Evolutionary conservation across 2,113 vertebrate species (phyloP), one percentile per base, ranked within the genome.

Genomic region (Rhineura floridana): DNA sequence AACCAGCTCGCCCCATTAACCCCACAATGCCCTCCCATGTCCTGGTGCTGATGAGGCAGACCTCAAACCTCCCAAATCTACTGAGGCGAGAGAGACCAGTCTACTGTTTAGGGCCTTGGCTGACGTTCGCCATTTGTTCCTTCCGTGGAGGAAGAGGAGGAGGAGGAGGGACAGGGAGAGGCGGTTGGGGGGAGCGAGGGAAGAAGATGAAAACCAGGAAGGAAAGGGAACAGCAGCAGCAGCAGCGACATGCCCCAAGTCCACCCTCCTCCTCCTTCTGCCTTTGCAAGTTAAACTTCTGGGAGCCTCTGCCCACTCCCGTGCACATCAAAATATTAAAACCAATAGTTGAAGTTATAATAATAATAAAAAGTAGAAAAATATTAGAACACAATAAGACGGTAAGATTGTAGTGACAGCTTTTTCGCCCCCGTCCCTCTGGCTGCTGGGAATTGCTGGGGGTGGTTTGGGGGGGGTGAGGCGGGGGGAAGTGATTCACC

Each of bases 311-410:
- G n/a, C n/a, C 42, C 11, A 39, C 87, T 83, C 80, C 80, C 80
- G 15, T 62, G 55, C 82, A 88, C 87, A 75, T 88, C 80, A 42
- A 88, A 76, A 76, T 83, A 88, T 83, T 88, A 83, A 59, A 98
- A 98, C 98, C 98, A 93, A 98, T 97, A 98, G 97, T 97, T 97
- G 96, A 95, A 97, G 97, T 97, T 97, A 97, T 97, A 98, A 97
- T 97, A 98, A 98, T 81, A 87, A 88, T 77, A 82, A 87, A 87
- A 87, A 98, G 97, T 98, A 98, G 97, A 98, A 97, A 98, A 98
- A 98, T 98, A 98, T 98, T 97, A 96, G 96, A 98, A 98, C 97
- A 96, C 98, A 97, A 75, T 98, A 98, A 97, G 84, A 97, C 95
- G 96, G 96, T 95, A 94, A 86, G 92, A 90, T 97, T 95, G 97